Percentiles rank a stretch among this genome's conserved stretches.
These are phyloP conservation scores for Catajapyx aquilonaris DNA, from an alignment of 1,140 invertebrate genomes.

Conservation along the genomic window DNA sequence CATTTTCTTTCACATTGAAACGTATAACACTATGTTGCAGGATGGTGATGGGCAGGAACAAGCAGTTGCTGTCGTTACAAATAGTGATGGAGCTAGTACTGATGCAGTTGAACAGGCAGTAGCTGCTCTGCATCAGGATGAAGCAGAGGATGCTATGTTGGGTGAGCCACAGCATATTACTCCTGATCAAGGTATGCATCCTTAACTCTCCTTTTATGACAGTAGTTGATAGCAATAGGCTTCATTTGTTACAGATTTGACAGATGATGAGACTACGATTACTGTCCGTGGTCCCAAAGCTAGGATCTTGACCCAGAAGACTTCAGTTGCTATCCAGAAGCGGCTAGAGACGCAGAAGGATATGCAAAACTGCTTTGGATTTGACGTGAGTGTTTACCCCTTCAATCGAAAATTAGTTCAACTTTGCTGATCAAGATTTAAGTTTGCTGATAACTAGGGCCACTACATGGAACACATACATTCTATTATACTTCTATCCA, in stretches of 20 bases:
- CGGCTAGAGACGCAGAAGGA: conserved; percentile 34
- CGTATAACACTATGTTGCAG: no score
- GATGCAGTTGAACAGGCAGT: conserved; percentile 12
- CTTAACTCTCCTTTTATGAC: not conserved
- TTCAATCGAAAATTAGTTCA: no score
- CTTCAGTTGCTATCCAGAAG: conserved; percentile 18
- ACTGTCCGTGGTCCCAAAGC: conserved; percentile 7
- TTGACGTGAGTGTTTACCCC: conserved; percentile 61
- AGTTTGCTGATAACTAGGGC: no score
- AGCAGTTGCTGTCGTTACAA: conserved; percentile 19
- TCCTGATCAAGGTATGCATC: conserved; percentile 6
- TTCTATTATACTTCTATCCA: no score
- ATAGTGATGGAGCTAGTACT: conserved; percentile 12
- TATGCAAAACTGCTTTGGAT: conserved; percentile 65
- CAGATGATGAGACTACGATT: conserved; percentile 19
- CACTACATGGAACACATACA: no score
- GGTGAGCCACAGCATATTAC: conserved; percentile 8
- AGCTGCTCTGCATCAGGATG: conserved; percentile 8
- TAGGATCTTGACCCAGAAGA: conserved; percentile 11
- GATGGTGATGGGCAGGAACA: conserved; percentile 20
- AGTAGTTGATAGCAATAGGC: not conserved
- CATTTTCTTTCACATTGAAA: no score
- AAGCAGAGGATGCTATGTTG: conserved; percentile 8
- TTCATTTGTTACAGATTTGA: conserved; percentile 6
- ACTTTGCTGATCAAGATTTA: no score